phyloP scores from a whole-genome alignment of 1,140 invertebrate genomes.

The Lerema accius region DNA sequence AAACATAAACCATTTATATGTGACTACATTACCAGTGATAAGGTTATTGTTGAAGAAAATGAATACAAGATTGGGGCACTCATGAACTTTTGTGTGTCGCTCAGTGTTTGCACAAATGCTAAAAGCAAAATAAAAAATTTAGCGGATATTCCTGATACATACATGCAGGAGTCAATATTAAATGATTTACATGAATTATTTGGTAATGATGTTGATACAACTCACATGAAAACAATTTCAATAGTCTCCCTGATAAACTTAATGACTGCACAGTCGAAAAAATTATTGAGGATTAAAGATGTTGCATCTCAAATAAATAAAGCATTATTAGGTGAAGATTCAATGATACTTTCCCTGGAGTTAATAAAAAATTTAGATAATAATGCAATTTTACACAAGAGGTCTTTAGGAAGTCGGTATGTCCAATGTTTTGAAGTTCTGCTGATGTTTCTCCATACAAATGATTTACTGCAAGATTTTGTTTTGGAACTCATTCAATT shows the following conservation, averaged over 20 bases:
- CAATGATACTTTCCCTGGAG: constrained; percentile 67
- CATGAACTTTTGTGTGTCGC: constrained; percentile 64
- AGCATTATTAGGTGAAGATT: constrained; percentile 62
- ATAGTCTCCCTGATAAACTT: constrained; percentile 53
- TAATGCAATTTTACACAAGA: constrained; percentile 37
- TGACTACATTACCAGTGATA: constrained; percentile 44
- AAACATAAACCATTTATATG: constrained; percentile 61
- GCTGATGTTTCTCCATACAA: constrained; percentile 79
- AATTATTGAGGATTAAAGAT: constrained; percentile 49
- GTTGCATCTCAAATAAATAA: constrained; percentile 46
- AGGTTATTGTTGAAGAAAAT: constrained; percentile 45
- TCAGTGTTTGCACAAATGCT: constrained; percentile 66
- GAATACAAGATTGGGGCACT: constrained; percentile 54
- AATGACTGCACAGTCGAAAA: constrained; percentile 53
- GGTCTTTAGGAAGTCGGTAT: constrained; percentile 50
- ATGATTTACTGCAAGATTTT: constrained; percentile 79
- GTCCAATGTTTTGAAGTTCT: constrained; percentile 82
- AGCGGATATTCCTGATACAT: constrained; percentile 60
- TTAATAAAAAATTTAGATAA: constrained; percentile 54
- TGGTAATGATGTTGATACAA: constrained; percentile 51
- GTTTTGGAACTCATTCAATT: constrained; percentile 78
- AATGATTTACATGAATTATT: constrained; percentile 66
- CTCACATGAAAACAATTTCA: constrained; percentile 57
- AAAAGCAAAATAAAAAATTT: constrained; percentile 65
- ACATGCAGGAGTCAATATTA: constrained; percentile 62